These are phyloP conservation scores for Incurvaria masculella DNA, from an alignment of 2,888 invertebrate genomes.

Conservation along the genomic window DNA sequence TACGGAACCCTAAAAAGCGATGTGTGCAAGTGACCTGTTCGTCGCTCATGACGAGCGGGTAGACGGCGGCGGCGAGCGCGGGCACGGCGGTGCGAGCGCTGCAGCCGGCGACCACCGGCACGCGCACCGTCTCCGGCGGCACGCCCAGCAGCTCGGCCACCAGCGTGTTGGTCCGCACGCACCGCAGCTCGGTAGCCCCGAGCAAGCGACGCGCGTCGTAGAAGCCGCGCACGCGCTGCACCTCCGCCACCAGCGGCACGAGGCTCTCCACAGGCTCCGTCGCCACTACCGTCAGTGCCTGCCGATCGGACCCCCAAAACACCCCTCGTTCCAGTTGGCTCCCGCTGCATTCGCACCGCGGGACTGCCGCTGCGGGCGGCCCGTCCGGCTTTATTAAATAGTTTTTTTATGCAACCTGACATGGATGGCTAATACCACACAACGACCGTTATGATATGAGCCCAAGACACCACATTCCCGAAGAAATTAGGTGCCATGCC, in stretches of 20 bases:
- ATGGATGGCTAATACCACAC: too few species aligned
- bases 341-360: too few species aligned
- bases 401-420: too few species aligned
- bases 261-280: constrained; percentile 65
- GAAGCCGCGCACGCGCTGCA: constrained; percentile 52
- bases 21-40: constrained; percentile 31
- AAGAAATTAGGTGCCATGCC: too few species aligned
- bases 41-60: constrained; percentile 48
- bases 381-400: too few species aligned
- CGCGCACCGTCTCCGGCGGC: constrained; percentile 58
- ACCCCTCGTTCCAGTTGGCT: too few species aligned
- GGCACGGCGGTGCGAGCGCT: constrained; percentile 70
- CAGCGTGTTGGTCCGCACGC: constrained; percentile 68
- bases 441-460: too few species aligned
- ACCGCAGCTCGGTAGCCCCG: constrained; percentile 69
- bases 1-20: too few species aligned
- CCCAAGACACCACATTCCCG: too few species aligned
- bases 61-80: constrained; percentile 61
- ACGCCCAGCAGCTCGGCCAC: constrained; percentile 61
- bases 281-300: constrained; percentile 42
- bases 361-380: too few species aligned
- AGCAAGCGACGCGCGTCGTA: constrained; percentile 46
- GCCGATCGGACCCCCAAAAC: constrained; percentile 6
- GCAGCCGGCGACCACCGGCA: constrained; percentile 69
- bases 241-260: constrained; percentile 67